phyloP scores from a whole-genome alignment of 2,797 vertebrate species.

The Eremophila alpestris region DNA sequence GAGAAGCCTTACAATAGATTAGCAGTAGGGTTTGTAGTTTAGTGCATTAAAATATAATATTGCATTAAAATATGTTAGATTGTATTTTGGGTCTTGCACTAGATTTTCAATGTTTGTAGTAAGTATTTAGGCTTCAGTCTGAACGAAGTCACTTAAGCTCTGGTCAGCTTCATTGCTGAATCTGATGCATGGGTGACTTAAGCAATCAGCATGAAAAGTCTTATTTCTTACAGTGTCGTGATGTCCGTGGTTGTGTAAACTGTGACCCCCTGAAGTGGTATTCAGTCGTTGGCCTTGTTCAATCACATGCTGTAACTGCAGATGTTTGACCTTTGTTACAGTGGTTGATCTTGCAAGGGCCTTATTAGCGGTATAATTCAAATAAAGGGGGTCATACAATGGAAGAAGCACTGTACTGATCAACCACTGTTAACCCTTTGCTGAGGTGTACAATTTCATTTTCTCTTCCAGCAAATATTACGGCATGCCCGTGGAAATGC shows the following conservation, averaged over 20 bases:
- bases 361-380: neutral
- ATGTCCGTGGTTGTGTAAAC: neutral
- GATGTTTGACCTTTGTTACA: neutral
- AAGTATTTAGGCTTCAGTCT: neutral
- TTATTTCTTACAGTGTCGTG: rapidly evolving
- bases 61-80: neutral
- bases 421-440: neutral
- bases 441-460: neutral
- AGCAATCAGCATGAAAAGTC: neutral
- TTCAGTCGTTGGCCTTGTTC: neutral
- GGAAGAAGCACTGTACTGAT: neutral
- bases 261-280: neutral
- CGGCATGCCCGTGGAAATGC: slow-evolving; percentile 89
- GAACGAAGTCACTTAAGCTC: neutral
- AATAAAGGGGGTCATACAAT: neutral
- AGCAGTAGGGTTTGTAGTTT: neutral
- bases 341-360: slow-evolving; percentile 17
- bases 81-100: neutral
- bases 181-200: neutral
- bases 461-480: slow-evolving; percentile 89
- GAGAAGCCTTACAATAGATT: neutral
- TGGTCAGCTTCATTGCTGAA: neutral
- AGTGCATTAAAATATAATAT: neutral
- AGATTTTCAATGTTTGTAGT: neutral
- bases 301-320: neutral